Percentiles rank a stretch among this genome's conserved stretches.
Evolutionary conservation across 2,113 vertebrate genomes (phyloP).

Genomic region (Nothoprocta pentlandii): DNA sequence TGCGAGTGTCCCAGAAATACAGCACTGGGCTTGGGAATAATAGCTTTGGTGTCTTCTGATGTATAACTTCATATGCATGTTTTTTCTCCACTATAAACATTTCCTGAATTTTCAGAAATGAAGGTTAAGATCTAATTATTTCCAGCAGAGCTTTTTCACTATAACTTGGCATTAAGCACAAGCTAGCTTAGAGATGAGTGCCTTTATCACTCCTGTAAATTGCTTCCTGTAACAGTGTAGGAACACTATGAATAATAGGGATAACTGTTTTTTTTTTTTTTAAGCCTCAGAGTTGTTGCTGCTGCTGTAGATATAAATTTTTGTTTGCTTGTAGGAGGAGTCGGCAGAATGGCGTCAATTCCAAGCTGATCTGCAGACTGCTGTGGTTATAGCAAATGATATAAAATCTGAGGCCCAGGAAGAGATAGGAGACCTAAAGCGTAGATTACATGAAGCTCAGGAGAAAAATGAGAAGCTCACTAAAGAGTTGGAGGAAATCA

Average conservation of each 20-base stretch:
- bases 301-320: slow-evolving; percentile 2
- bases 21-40: background rate
- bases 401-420: slow-evolving; percentile 97
- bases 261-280: background rate
- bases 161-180: background rate
- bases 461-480: slow-evolving; percentile 94
- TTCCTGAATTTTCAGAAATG: background rate
- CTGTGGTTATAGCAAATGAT: slow-evolving; percentile 95
- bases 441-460: slow-evolving; percentile 88
- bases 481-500: slow-evolving; percentile 93
- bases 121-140: background rate
- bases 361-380: slow-evolving; percentile 95
- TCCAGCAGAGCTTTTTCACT: background rate
- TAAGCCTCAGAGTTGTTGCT: background rate
- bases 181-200: background rate
- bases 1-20: background rate
- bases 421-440: slow-evolving; percentile 94
- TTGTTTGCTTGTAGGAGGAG: slow-evolving; percentile 83
- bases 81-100: background rate
- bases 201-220: background rate
- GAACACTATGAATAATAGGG: background rate
- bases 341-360: slow-evolving; percentile 98
- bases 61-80: background rate
- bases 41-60: background rate
- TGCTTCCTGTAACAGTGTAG: background rate